Evolutionary conservation across 2,113 vertebrate species (phyloP), one percentile per base, ranked within the genome.

Genomic region (Actinemys pallida): DNA sequence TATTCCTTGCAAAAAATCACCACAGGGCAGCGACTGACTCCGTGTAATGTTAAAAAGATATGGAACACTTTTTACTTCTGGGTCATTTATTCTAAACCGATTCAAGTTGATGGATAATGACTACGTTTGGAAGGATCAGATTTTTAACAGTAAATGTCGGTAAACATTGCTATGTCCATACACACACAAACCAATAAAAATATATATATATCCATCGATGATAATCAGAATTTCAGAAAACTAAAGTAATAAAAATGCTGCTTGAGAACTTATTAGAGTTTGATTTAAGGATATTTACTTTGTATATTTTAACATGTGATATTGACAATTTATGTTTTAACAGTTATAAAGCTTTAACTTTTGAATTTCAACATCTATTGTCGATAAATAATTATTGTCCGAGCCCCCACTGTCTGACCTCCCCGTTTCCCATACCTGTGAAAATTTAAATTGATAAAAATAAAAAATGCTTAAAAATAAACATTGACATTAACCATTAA

Each of bases 21-120:
- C 75, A 94, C 92, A 93, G 65, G 59, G 22, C 17, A 65, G 8
- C 17, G 80, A 95, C 65, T 56, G 39, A 65, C 16, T 85, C 92
- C 72, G 81, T 84, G 39, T 87, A 65, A 76, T 79, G 29, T 6
- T 79, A 89, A 49, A 91, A 88, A 94, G 20, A 88, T 24, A 82
- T 0, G 1, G 52, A 94, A 81, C 0, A 39, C 89, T 93, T 72
- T 95, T 88, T 81, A 86, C 11, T 47, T 78, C 83, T 57, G 81
- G 83, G 83, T 96, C 85, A 91, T 91, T 94, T 94, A n/a, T 81
- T 95, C 83, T 89, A 82, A 86, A 93, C 45, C 56, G 87, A 90
- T 84, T 88, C 50, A 50, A 84, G 25, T 12, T 42, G 82, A 84
- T 84, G 57, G 76, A 86, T 79, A 88, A 96, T 27, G 42, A 52